Evolutionary conservation across 1,140 invertebrate genomes (phyloP), one percentile per base, ranked within the genome.

Genomic region (Drosophila takahashii): DNA sequence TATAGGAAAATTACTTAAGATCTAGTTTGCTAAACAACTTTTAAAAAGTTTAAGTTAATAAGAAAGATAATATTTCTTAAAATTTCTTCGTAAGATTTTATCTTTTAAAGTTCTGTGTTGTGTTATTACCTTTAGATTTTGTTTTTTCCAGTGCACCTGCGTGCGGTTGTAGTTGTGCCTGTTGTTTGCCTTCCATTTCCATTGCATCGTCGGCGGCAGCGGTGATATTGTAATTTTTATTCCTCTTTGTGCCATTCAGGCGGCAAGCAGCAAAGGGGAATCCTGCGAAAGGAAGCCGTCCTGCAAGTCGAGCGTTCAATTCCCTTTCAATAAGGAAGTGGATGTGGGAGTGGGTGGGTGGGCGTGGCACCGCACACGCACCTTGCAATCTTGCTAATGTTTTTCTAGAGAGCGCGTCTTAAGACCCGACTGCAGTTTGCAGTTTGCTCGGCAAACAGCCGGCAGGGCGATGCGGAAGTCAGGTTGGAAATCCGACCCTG

Each of bases 381-480:
- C 84, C 81, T 90, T 87, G 83, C 87, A 90, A 90, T 90, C 81
- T 90, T 76, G 71, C 84, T 90, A 90, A 90, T 90, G 86, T 90
- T 90, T 90, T 90, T 62, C 69, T 67, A 52, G 54, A 41, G 78
- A 65, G 58, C 45, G 69, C 74, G 54, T 76, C 81, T 79, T 79
- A 79, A 65, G 79, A 79, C 54, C 27, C 18, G 22, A 13, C 41
- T 75, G 59, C 78, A 76, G 81, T 84, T 84, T 84, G 72, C 27
- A 29, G 27, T 7, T 29, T 50, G 42, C 70, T 79, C 50, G 47
- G 83, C 83, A 87, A 87, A 87, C 83, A 87, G 62, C 72, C 65
- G 60, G 32, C 58, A 50, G 74, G 32, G 26, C 50, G 47, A 83
- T 79, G 79, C 79, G 79, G 84, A 87, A 87, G 84, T 83, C 51